Evolutionary conservation across 2,797 vertebrate species (phyloP).

Genomic region (Fratercula arctica): DNA sequence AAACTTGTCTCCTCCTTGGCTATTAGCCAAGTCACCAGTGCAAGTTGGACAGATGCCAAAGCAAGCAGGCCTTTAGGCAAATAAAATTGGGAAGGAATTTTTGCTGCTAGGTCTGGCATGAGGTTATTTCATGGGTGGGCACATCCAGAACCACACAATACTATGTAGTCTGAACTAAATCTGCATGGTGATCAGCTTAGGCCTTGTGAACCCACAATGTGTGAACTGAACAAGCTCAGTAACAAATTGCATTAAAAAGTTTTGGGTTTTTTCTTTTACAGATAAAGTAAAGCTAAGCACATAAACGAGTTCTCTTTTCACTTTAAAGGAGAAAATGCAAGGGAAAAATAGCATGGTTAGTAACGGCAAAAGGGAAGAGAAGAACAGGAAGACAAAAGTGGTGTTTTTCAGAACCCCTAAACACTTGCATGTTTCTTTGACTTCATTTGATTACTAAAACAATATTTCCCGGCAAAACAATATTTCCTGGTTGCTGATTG

Average conservation of each 20-base stretch:
- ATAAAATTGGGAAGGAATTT: neutral
- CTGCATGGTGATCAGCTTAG: neutral
- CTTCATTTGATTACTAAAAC: neutral
- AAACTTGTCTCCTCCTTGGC: neutral
- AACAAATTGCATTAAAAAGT: neutral
- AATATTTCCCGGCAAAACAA: neutral
- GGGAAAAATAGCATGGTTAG: neutral
- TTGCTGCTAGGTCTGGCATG: neutral
- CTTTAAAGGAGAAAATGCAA: neutral
- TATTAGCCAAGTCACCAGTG: neutral
- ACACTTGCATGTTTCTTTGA: neutral
- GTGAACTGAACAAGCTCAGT: neutral
- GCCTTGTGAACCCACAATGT: neutral
- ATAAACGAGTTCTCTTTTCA: rapidly evolving
- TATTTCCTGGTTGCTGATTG: neutral
- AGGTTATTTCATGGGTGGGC: neutral
- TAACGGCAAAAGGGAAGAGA: neutral
- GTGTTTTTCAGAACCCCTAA: neutral
- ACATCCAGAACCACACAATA: neutral
- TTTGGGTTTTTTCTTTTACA: neutral
- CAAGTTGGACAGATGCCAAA: neutral
- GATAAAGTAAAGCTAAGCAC: neutral
- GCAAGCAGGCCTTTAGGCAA: neutral
- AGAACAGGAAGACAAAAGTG: neutral
- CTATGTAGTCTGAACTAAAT: neutral